phyloP scores from a whole-genome alignment of 2,888 invertebrate species.

The Hipparchia sbordonii region DNA sequence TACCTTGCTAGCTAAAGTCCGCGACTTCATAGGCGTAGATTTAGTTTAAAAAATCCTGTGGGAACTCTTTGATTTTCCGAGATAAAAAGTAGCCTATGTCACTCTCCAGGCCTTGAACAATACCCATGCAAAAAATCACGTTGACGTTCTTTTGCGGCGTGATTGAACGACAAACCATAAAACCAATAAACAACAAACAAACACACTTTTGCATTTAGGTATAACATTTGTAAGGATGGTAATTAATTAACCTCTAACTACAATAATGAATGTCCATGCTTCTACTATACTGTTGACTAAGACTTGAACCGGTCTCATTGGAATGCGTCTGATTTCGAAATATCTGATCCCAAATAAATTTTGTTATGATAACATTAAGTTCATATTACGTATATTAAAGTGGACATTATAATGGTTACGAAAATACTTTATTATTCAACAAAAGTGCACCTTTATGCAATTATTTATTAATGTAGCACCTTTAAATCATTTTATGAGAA shows the following conservation, averaged over 20 bases:
- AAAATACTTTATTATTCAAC: neutral
- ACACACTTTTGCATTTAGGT: too few species aligned
- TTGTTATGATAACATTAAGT: neutral
- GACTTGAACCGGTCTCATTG: conserved; percentile 10
- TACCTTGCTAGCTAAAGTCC: too few species aligned
- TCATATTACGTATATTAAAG: neutral
- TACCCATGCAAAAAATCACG: too few species aligned
- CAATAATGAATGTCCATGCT: conserved; percentile 1
- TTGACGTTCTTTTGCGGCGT: too few species aligned
- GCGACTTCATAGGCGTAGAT: too few species aligned
- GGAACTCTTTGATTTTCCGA: too few species aligned
- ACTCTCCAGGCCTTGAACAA: too few species aligned
- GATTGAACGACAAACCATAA: too few species aligned
- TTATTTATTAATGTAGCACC: neutral
- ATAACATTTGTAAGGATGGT: neutral
- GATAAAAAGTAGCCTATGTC: too few species aligned
- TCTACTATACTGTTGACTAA: neutral
- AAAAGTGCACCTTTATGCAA: neutral
- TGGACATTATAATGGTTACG: neutral
- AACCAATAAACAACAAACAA: too few species aligned
- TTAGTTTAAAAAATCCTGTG: too few species aligned
- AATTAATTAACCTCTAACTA: conserved; percentile 5
- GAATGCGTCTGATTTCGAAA: conserved; percentile 16
- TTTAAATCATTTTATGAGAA: neutral
- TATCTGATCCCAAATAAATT: conserved; percentile 9